Conservation (phyloP, 1,140 invertebrate genomes). For the Muscidifurax raptorellus region DNA sequence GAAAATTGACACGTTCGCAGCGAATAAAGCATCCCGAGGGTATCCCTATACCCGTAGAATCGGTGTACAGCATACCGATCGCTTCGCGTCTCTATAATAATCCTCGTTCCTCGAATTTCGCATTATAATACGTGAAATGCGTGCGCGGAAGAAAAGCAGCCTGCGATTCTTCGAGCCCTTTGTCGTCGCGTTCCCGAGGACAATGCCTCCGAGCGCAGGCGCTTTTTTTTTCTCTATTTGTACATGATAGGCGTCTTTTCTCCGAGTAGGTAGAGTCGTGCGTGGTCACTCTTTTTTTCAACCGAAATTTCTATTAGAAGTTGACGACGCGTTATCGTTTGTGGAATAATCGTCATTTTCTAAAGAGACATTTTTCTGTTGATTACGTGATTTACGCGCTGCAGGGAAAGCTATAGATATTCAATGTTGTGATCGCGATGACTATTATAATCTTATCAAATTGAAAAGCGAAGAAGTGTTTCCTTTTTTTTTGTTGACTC, state of each 20-base stretch:
- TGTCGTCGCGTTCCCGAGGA: background rate
- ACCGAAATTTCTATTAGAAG: no score
- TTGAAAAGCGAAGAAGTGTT: no score
- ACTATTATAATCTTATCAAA: no score
- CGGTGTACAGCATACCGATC: no score
- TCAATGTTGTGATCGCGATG: no score
- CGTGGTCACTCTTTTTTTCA: no score
- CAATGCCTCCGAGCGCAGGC: background rate
- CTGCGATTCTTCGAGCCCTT: background rate
- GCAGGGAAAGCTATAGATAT: no score
- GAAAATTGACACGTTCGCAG: background rate
- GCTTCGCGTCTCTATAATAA: background rate
- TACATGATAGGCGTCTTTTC: conserved; percentile 19
- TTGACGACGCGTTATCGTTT: no score
- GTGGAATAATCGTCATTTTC: no score
- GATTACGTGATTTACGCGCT: no score
- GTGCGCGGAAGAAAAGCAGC: background rate
- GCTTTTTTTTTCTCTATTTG: background rate
- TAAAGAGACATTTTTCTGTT: no score
- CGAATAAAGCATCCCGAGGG: background rate
- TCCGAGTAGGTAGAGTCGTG: background rate
- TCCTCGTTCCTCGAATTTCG: conserved; percentile 34
- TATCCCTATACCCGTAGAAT: background rate
- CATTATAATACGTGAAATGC: background rate
- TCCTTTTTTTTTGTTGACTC: no score